Conservation (phyloP, 1,140 invertebrate genomes). For the Uloborus diversus region DNA sequence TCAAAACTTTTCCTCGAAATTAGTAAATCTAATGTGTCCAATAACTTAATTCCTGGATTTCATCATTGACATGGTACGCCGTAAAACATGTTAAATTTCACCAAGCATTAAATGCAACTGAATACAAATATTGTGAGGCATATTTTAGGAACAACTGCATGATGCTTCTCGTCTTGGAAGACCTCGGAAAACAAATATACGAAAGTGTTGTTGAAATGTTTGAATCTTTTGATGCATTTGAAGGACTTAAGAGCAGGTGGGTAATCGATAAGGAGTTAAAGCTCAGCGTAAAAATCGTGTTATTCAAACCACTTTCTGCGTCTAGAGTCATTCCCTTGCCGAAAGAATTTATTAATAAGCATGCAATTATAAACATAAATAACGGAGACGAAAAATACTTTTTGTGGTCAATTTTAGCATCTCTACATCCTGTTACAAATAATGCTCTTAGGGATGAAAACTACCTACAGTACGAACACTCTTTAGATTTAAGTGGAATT, state of each 20-base stretch:
- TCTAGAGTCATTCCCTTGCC: neutral
- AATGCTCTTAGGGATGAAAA: neutral
- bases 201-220: neutral
- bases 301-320: neutral
- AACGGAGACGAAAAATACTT: conserved; percentile 22
- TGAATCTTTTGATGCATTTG: neutral
- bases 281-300: neutral
- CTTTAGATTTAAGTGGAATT: neutral
- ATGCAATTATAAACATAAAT: conserved; percentile 23
- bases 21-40: neutral
- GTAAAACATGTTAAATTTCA: neutral
- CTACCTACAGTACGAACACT: neutral
- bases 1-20: neutral
- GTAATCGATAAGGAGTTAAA: neutral
- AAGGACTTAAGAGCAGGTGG: neutral
- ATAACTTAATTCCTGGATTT: neutral
- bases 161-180: neutral
- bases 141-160: neutral
- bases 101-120: neutral
- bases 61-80: neutral
- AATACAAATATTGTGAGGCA: neutral
- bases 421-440: neutral
- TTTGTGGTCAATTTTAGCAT: conserved; percentile 5
- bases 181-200: neutral
- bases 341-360: conserved; percentile 9